Conservation (phyloP, 2,797 vertebrate species). For the Nyctibius grandis region DNA sequence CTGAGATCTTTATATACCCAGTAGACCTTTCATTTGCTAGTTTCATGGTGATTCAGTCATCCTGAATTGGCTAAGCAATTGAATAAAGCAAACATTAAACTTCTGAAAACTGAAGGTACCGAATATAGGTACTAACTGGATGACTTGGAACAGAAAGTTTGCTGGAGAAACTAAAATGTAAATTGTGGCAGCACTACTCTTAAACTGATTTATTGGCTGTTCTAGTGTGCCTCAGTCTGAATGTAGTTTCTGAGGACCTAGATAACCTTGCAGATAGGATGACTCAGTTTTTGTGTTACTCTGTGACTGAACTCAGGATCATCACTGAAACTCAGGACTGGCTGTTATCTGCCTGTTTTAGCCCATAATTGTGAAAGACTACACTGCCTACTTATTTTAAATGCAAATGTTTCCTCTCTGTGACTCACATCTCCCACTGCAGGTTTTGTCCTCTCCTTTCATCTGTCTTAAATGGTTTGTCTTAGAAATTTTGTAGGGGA, state of each 20-base stretch:
- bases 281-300: neutral
- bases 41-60: neutral
- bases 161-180: neutral
- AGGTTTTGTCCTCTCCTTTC: constrained; percentile 28
- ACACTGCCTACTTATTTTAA: constrained; percentile 30
- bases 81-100: neutral
- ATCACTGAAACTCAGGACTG: neutral
- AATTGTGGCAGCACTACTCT: neutral
- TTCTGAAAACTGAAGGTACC: neutral
- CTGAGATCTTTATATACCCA: neutral
- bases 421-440: constrained; percentile 26
- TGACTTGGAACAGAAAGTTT: neutral
- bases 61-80: neutral
- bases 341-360: neutral
- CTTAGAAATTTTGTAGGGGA: neutral
- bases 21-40: neutral
- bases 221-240: neutral
- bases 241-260: neutral
- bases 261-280: neutral
- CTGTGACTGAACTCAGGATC: neutral
- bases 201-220: neutral
- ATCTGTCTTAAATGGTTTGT: constrained; percentile 14
- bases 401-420: constrained; percentile 34
- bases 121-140: neutral
- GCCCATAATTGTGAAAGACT: neutral